Percentiles rank a stretch among this genome's conserved stretches.
These are phyloP conservation scores for Euura saliciscinereae DNA, from an alignment of 1,140 invertebrate genomes.

Conservation along the genomic window DNA sequence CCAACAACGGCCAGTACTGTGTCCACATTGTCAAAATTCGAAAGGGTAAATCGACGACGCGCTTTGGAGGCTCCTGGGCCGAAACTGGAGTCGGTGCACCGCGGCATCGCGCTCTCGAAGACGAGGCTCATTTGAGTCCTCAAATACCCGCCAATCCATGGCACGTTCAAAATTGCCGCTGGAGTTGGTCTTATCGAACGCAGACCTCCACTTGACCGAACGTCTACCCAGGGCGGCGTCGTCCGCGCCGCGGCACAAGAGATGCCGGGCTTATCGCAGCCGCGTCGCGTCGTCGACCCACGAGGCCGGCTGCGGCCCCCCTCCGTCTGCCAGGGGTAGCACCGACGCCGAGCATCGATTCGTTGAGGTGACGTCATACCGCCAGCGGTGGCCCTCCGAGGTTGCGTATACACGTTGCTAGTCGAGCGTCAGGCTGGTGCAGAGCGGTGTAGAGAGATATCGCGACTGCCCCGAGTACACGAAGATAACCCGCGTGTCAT, in stretches of 20 bases:
- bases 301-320: neutral
- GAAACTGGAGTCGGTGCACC: neutral
- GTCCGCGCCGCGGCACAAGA: neutral
- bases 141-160: slow-evolving; percentile 45
- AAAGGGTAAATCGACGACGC: neutral
- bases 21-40: neutral
- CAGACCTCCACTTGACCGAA: slow-evolving; percentile 46
- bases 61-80: neutral
- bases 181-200: slow-evolving; percentile 40
- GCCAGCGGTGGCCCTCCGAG: neutral
- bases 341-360: neutral
- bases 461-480: neutral
- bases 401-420: neutral
- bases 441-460: neutral
- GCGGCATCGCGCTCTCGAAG: neutral
- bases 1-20: slow-evolving; percentile 25
- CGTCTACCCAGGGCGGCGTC: slow-evolving; percentile 18
- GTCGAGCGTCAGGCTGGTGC: neutral
- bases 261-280: neutral
- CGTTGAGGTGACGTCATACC: neutral
- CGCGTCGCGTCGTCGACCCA: neutral
- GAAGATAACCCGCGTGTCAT: neutral
- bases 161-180: slow-evolving; percentile 33
- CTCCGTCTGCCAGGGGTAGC: neutral
- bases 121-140: slow-evolving; percentile 20